A percentile compares a stretch with the other conserved stretches of the same genome.
Evolutionary conservation across 1,140 invertebrate species (phyloP).

Genomic region (Hermetia illucens): DNA sequence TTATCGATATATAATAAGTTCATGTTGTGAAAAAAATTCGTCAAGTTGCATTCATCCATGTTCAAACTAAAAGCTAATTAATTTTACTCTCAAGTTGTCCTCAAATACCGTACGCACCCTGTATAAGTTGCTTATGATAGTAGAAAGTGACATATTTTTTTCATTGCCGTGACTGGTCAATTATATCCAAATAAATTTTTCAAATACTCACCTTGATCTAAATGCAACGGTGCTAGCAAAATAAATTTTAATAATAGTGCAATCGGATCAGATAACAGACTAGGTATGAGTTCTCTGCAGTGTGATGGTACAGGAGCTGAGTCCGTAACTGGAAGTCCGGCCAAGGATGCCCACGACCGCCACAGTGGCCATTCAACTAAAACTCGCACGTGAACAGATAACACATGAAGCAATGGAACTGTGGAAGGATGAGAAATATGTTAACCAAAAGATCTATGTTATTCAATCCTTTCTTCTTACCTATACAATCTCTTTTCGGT

Average conservation of each 20-base stretch:
- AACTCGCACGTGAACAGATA: conserved; percentile 68
- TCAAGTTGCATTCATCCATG: no score
- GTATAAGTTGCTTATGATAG: no score
- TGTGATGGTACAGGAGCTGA: conserved; percentile 22
- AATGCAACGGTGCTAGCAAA: conserved; percentile 64
- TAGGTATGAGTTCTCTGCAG: conserved; percentile 26
- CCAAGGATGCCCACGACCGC: conserved; percentile 47
- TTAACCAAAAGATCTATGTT: no score
- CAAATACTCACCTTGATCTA: conserved; percentile 63
- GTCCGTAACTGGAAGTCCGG: conserved; percentile 31
- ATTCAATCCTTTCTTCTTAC: no score
- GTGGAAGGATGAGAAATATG: conserved; percentile 19
- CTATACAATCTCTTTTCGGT: conserved; percentile 76
- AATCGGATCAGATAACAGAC: conserved; percentile 64
- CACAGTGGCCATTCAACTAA: conserved; percentile 50
- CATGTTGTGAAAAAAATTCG: no score
- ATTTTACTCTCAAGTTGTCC: no score
- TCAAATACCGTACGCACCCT: no score
- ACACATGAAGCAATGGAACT: conserved; percentile 78
- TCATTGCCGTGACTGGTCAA: no score
- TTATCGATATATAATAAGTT: no score
- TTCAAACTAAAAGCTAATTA: no score
- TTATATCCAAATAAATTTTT: background rate
- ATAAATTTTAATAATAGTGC: conserved; percentile 77
- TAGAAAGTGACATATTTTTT: no score